These are phyloP conservation scores for Calephelis nemesis DNA, from an alignment of 1,140 invertebrate genomes.

Conservation along the genomic window DNA sequence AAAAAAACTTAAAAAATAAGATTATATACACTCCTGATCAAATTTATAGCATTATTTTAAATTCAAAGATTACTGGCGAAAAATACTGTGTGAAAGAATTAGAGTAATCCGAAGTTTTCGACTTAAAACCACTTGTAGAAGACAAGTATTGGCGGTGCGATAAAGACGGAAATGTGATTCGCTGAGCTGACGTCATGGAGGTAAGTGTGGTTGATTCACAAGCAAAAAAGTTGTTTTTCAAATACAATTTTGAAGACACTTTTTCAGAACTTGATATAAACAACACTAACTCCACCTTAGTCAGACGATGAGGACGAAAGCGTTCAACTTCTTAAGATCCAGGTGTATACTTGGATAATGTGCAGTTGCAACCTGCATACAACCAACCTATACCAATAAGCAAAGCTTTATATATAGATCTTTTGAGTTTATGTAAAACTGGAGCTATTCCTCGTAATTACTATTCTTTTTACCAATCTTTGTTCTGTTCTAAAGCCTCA, in stretches of 20 bases:
- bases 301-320: neutral
- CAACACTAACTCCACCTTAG: neutral
- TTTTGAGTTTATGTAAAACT: no score
- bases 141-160: no score
- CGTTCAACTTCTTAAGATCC: no score
- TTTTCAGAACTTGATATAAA: slow-evolving; percentile 24
- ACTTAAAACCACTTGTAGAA: no score
- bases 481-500: no score
- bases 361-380: slow-evolving; percentile 20
- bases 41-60: neutral
- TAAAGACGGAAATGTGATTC: slow-evolving; percentile 13
- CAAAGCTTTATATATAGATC: slow-evolving; percentile 21
- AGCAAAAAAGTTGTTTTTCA: slow-evolving; percentile 21
- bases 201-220: slow-evolving; percentile 22
- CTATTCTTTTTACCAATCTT: no score
- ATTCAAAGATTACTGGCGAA: neutral
- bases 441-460: no score
- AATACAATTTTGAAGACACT: slow-evolving; percentile 27
- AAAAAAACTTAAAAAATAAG: no score
- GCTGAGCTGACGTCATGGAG: slow-evolving; percentile 26
- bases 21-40: no score
- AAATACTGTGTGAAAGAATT: neutral
- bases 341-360: slow-evolving; percentile 3
- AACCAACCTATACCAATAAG: slow-evolving; percentile 24
- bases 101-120: no score